Conservation (phyloP, 1,140 invertebrate genomes). For the Trichoplusia ni region DNA sequence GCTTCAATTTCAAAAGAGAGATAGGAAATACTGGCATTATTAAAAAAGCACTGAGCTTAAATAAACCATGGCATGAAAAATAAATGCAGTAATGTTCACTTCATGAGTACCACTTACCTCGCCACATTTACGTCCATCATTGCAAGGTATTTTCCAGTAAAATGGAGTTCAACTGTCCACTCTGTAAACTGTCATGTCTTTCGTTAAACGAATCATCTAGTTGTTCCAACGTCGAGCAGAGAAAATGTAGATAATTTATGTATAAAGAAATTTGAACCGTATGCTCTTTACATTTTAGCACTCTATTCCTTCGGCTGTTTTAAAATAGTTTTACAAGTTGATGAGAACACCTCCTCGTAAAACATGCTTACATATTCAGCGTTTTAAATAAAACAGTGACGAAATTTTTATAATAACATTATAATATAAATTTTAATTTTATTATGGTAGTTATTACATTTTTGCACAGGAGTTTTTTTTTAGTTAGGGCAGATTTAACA, state of each 20-base stretch:
- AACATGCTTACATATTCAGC: slow-evolving; percentile 1
- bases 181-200: not conserved
- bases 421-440: too few species aligned
- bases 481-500: too few species aligned
- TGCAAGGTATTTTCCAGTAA: not conserved
- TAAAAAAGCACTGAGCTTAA: too few species aligned
- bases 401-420: not conserved
- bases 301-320: too few species aligned
- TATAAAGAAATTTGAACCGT: not conserved
- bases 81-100: too few species aligned
- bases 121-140: too few species aligned
- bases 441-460: too few species aligned
- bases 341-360: not conserved
- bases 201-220: not conserved
- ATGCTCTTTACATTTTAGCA: not conserved
- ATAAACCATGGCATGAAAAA: too few species aligned
- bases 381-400: not conserved
- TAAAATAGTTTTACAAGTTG: not conserved
- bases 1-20: not conserved
- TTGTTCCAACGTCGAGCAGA: too few species aligned
- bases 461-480: too few species aligned
- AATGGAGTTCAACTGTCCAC: not conserved
- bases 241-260: not conserved
- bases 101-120: too few species aligned
- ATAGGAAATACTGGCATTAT: too few species aligned